These are phyloP conservation scores for Phania funesta DNA, from an alignment of 2,888 invertebrate species.

Conservation along the genomic window DNA sequence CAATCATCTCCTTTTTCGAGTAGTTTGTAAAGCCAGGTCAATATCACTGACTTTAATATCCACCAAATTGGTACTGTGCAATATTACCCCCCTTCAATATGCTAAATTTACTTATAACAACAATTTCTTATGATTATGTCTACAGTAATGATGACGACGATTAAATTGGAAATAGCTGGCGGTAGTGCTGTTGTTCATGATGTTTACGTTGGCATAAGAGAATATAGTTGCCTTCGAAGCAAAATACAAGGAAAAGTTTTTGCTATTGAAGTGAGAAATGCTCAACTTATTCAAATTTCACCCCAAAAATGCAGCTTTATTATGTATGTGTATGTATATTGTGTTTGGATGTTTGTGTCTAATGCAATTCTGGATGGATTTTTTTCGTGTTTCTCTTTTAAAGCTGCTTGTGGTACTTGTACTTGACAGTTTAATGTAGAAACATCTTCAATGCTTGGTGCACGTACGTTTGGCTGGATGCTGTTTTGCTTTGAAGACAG, in stretches of 20 bases:
- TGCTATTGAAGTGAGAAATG: slow-evolving; percentile 64
- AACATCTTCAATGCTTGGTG: slow-evolving; percentile 17
- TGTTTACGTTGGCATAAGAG: slow-evolving; percentile 25
- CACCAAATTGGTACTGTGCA: slow-evolving; percentile 52
- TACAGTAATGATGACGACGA: slow-evolving; percentile 18
- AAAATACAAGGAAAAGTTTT: slow-evolving; percentile 24
- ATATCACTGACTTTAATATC: slow-evolving; percentile 66
- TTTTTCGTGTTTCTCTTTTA: background rate
- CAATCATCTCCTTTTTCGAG: slow-evolving; percentile 44
- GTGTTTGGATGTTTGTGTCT: background rate
- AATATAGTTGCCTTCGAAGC: slow-evolving; percentile 30
- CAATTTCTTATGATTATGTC: slow-evolving; percentile 41
- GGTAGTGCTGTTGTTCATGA: background rate
- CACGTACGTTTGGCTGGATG: background rate
- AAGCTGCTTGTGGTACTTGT: slow-evolving; percentile 24
- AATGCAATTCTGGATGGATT: background rate
- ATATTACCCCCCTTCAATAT: slow-evolving; percentile 60
- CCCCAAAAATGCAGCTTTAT: background rate
- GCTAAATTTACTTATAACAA: slow-evolving; percentile 57
- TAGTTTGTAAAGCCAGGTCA: slow-evolving; percentile 56
- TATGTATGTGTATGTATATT: too few species aligned
- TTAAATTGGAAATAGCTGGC: background rate
- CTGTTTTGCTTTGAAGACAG: slow-evolving; percentile 35
- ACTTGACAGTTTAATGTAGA: slow-evolving; percentile 56
- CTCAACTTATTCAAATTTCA: slow-evolving; percentile 65